These are phyloP conservation scores for Pseudochirops cupreus DNA, from an alignment of 2,797 vertebrate genomes.

Conservation along the genomic window DNA sequence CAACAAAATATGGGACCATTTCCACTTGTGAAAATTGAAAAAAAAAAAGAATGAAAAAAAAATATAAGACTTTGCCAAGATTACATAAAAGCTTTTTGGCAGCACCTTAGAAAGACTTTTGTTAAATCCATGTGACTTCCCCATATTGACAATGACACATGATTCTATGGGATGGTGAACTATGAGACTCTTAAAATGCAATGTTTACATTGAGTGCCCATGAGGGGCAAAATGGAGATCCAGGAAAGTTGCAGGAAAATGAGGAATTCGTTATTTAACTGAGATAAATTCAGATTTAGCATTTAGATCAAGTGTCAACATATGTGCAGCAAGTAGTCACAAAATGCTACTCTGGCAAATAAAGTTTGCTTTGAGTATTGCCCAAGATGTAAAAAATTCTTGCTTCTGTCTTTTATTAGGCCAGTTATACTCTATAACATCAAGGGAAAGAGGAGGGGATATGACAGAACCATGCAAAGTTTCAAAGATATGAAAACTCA, in stretches of 20 bases:
- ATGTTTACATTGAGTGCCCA: constrained; percentile 78
- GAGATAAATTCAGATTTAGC: constrained; percentile 84
- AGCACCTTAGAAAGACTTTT: constrained; percentile 74
- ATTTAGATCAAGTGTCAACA: constrained; percentile 85
- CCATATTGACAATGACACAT: constrained; percentile 73
- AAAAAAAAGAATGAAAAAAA: constrained; percentile 53
- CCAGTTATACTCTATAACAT: constrained; percentile 83
- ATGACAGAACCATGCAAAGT: constrained; percentile 68
- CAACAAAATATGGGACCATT: constrained; percentile 66
- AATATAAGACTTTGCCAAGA: constrained; percentile 68
- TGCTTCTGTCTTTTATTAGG: constrained; percentile 86
- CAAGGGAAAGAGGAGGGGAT: constrained; percentile 59
- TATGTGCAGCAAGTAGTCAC: constrained; percentile 76
- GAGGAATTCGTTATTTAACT: constrained; percentile 81
- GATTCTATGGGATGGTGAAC: constrained; percentile 67
- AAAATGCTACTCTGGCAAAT: constrained; percentile 86
- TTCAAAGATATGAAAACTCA: constrained; percentile 60
- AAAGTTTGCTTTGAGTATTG: constrained; percentile 86
- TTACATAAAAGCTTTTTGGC: constrained; percentile 77
- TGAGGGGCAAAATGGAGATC: constrained; percentile 75
- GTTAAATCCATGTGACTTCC: constrained; percentile 74
- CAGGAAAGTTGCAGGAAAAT: constrained; percentile 80
- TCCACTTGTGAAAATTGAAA: constrained; percentile 71
- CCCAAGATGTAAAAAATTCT: constrained; percentile 86
- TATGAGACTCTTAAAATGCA: constrained; percentile 77